These are phyloP conservation scores for Laspeyria flexula DNA, from an alignment of 2,888 invertebrate genomes.

Conservation along the genomic window DNA sequence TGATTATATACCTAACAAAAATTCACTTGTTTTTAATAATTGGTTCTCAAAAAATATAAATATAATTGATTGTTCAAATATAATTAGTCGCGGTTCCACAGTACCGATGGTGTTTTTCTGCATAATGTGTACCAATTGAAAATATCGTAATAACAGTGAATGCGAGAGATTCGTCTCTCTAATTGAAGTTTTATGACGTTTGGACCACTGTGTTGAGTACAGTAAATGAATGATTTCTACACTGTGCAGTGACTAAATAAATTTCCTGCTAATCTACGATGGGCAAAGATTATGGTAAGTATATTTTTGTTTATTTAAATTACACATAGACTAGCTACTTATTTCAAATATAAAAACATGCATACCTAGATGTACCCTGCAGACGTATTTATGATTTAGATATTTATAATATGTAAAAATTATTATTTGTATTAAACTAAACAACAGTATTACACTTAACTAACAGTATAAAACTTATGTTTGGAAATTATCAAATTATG, in stretches of 20 bases:
- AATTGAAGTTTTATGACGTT: conserved; percentile 20
- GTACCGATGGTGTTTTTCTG: conserved; percentile 23
- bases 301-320: too few relatives aligned
- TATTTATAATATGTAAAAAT: too few relatives aligned
- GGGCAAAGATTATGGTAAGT: conserved; percentile 75
- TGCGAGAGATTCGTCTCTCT: conserved; percentile 19
- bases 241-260: conserved; percentile 36
- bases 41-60: background rate
- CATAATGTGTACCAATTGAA: conserved; percentile 32
- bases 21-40: background rate
- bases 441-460: too few relatives aligned
- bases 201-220: conserved; percentile 12
- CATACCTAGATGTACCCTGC: too few relatives aligned
- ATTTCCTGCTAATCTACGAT: conserved; percentile 40
- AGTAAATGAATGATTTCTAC: conserved; percentile 7
- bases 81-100: conserved; percentile 27
- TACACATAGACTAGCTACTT: too few relatives aligned
- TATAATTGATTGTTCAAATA: background rate
- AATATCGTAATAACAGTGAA: conserved; percentile 26
- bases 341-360: too few relatives aligned
- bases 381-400: too few relatives aligned
- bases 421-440: too few relatives aligned
- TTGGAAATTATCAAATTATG: too few relatives aligned
- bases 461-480: too few relatives aligned
- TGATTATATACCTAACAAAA: background rate